Evolutionary conservation across 2,797 vertebrate genomes (phyloP), one percentile per base, ranked within the genome.

Genomic region (Poeciliopsis gracilis): DNA sequence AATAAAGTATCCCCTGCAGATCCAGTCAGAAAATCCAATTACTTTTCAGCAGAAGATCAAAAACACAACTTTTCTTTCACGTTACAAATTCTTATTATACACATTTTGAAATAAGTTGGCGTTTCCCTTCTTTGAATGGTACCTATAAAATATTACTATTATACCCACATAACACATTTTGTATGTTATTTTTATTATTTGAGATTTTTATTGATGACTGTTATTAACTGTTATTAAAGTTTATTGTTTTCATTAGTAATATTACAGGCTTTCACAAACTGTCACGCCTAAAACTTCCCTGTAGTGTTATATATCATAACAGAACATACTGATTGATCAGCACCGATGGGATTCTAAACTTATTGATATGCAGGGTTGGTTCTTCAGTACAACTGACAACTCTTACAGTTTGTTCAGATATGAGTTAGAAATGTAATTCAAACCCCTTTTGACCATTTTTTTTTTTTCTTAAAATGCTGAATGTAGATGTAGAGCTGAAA

Each of bases 1-100:
- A 53, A 51, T 69, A 25, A 41, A 53, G 47, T 30, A 55, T 28
- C 36, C 9, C 36, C 46, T 51, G 72, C 72, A 75, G 53, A 75
- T 59, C 53, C 51, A 59, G 18, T 75, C 43, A 41, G 36, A 28
- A 41, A 15, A 59, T 59, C 53, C 25, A n/a, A 36, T 43, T 57
- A 15, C n/a, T 20, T 1, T 28, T 36, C 23, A 46, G 16, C 13
- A 55, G 55, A 59, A 38, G 49, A 74, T 47, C 36, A 74, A 41
- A 57, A 13, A 2, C 20, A 73, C 3, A 8, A 41, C 38, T 25
- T 67, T 67, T 36, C 7, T 18, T 63, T 36, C 36, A 8, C 8
- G 18, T 5, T 38, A 23, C 16, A 36, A 10, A 36, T 36, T 38
- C 7, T 2, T 8, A 33, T 36, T 63, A 20, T 36, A 4, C 4